Conservation (phyloP, 2,888 invertebrate species). For the Hymenopus coronatus region DNA sequence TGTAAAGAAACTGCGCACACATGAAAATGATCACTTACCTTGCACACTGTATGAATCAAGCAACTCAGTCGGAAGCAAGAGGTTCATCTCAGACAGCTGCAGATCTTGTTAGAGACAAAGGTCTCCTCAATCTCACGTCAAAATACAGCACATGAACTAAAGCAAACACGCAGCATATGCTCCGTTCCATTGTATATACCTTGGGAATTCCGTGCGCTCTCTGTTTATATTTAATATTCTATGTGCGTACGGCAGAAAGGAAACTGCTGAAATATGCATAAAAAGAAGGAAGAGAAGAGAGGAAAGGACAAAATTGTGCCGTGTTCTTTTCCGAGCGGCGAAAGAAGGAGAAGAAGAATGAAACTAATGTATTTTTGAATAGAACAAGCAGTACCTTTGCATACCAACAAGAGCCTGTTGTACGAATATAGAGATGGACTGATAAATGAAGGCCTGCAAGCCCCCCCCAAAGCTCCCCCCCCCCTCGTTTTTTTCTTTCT, state of each 20-base stretch:
- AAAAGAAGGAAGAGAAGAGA: neutral
- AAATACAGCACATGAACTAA: neutral
- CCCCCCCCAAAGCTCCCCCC: no score
- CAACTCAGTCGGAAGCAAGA: no score
- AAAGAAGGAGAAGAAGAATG: neutral
- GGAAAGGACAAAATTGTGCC: neutral
- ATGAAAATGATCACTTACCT: neutral
- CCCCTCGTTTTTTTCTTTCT: neutral
- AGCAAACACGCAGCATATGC: neutral
- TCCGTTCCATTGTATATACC: neutral
- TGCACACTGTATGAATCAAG: neutral
- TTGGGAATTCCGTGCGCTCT: neutral
- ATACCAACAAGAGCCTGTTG: neutral
- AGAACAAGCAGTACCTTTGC: neutral
- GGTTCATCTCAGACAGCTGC: neutral
- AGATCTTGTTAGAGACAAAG: neutral
- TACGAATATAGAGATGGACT: neutral
- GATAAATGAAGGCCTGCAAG: neutral
- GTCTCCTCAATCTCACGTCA: neutral
- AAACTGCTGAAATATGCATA: neutral
- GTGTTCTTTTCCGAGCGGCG: neutral
- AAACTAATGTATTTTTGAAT: conserved; percentile 5
- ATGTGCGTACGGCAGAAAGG: neutral
- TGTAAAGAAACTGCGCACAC: neutral
- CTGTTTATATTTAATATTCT: conserved; percentile 7